Evolutionary conservation across 1,140 invertebrate species (phyloP).

Genomic region (Gryllus bimaculatus): DNA sequence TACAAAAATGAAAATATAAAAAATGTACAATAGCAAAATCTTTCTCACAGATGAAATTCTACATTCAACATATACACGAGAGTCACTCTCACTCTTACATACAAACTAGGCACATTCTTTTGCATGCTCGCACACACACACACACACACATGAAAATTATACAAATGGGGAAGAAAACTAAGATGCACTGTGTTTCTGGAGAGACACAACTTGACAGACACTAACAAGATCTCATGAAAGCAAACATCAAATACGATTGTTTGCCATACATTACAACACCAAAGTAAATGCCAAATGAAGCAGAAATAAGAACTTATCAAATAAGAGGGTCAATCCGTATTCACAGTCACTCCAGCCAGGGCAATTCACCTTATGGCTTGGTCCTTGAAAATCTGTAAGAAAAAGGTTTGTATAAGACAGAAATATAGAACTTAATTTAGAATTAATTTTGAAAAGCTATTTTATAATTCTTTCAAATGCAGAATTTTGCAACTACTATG

Average conservation of each 20-base stretch:
- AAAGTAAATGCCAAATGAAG: neutral
- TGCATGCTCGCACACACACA: neutral
- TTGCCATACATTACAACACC: neutral
- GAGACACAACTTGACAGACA: neutral
- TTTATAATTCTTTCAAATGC: neutral
- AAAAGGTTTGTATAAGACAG: neutral
- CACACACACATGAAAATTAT: neutral
- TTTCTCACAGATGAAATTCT: neutral
- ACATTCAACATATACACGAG: neutral
- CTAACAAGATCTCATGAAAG: neutral
- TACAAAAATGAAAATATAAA: neutral
- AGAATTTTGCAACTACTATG: neutral
- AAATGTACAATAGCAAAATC: neutral
- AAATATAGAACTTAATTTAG: too few species aligned
- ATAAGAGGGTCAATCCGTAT: neutral
- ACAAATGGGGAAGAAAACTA: neutral
- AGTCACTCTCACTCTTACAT: neutral
- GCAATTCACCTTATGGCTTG: neutral
- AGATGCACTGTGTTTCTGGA: neutral
- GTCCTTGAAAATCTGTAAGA: neutral
- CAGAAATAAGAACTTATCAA: neutral
- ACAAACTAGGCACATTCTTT: neutral
- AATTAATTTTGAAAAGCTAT: neutral
- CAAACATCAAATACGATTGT: neutral
- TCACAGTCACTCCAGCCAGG: neutral